Base-by-base conservation (phyloP, 2,888 invertebrate species). In the Drosophila paranaensis region DNA sequence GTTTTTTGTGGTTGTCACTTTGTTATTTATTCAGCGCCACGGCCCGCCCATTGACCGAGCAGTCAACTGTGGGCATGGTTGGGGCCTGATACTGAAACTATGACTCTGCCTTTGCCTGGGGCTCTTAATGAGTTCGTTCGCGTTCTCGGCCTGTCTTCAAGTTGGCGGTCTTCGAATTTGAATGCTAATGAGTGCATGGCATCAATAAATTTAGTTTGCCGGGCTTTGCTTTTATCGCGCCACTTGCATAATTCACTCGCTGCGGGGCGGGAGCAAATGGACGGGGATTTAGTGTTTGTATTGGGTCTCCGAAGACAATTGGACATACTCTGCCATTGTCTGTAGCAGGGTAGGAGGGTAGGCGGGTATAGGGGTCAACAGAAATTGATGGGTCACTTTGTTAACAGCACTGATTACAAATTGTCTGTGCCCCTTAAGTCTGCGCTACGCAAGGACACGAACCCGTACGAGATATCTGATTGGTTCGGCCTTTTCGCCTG, bases 1-100 rank as follows among this genome's bases (percentile, higher is more conserved):
- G 77, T 76, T 90, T 88, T 90, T 88, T 90, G 84, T 89, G 88
- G 90, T 89, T 90, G 88, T 88, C 90, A 89, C 75, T 90, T 88
- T 88, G 76, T 88, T 88, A 90, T 88, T 88, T 89, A 88, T 89
- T 79, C 88, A 89, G 74, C 81, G 84, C 85, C 88, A 82, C 72
- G 81, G 77, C 72, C 72, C 70, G 69, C 77, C 81, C 84, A 78
- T 72, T 76, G 81, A 77, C 74, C 56, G 67, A 69, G 66, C 68
- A 72, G 62, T 50, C 70, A 67, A 42, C 55, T 67, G 72, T 60
- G 58, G 61, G 71, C 71, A 48, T 60, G 70, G 46, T 54, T 35
- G 55, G 25, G 30, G 27, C 45, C 45, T 14, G 54, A 53, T n/a
- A 35, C 33, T 11, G 58, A 16, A 40, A 14, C 69, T 37, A 71